These are phyloP conservation scores for Halcyon senegalensis DNA, from an alignment of 2,113 vertebrate species.

Conservation along the genomic window DNA sequence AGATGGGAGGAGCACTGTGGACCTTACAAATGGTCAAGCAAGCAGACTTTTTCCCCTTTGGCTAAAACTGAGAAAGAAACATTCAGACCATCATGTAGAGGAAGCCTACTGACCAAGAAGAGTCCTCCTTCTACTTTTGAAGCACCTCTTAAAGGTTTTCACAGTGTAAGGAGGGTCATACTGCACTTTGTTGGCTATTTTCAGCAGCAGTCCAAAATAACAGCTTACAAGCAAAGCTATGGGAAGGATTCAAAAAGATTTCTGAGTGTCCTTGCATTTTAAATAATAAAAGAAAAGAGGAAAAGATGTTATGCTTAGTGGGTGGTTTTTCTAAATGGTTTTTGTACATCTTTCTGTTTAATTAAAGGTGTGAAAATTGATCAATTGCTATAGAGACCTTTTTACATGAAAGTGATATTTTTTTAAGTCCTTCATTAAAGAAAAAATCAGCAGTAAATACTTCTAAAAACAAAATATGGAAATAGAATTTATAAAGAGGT, in stretches of 20 bases:
- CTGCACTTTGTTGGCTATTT: not conserved
- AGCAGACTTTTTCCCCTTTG: not conserved
- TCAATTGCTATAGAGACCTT: not conserved
- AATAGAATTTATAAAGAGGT: not conserved
- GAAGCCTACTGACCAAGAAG: not conserved
- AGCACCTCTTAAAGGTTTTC: not conserved
- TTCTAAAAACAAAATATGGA: not conserved
- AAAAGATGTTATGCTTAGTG: not conserved
- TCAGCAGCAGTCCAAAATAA: not conserved
- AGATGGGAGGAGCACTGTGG: not conserved
- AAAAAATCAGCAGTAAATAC: not conserved
- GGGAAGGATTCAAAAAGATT: not conserved
- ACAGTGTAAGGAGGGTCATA: not conserved
- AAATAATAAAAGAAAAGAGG: not conserved
- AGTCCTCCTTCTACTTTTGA: not conserved
- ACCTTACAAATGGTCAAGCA: not conserved
- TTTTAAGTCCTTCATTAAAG: conserved; percentile 6
- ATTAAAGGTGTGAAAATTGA: conserved; percentile 6
- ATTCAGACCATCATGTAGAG: not conserved
- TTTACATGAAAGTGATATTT: not conserved
- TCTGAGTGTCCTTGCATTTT: not conserved
- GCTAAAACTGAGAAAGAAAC: not conserved
- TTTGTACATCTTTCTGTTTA: not conserved
- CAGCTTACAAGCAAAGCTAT: not conserved
- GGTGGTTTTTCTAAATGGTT: not conserved